These are phyloP conservation scores for Mongoloraphidia duomilia DNA, from an alignment of 2,888 invertebrate species.

Conservation along the genomic window DNA sequence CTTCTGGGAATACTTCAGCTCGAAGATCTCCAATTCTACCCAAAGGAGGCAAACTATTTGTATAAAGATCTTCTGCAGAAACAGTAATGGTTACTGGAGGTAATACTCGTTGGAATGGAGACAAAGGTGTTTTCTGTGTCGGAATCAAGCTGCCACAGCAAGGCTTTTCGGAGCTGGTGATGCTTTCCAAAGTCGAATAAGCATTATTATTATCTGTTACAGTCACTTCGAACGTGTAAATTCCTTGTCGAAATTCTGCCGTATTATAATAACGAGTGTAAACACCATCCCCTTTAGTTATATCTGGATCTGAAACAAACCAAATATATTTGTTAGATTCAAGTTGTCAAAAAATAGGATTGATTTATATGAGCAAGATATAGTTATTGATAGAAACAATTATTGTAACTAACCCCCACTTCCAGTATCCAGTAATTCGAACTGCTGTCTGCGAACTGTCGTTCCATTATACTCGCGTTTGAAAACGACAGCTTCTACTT, in stretches of 20 bases:
- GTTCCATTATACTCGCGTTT: slow-evolving; percentile 25
- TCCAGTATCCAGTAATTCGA: slow-evolving; percentile 41
- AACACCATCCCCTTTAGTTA: slow-evolving; percentile 46
- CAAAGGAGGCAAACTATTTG: slow-evolving; percentile 25
- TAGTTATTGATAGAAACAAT: background rate
- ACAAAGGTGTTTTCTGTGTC: slow-evolving; percentile 31
- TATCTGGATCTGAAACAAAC: slow-evolving; percentile 37
- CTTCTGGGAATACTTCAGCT: slow-evolving; percentile 30
- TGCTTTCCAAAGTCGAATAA: slow-evolving; percentile 30
- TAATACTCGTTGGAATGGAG: slow-evolving; percentile 36
- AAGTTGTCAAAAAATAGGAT: background rate
- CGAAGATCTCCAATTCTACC: slow-evolving; percentile 40
- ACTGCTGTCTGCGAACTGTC: slow-evolving; percentile 24
- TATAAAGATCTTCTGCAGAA: slow-evolving; percentile 25
- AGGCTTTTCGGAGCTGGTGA: slow-evolving; percentile 24
- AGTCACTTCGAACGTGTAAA: slow-evolving; percentile 35
- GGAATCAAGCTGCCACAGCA: slow-evolving; percentile 39
- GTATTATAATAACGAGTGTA: slow-evolving; percentile 46
- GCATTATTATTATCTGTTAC: slow-evolving; percentile 39
- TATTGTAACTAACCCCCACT: slow-evolving; percentile 29
- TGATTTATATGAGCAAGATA: background rate
- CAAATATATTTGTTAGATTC: slow-evolving; percentile 11
- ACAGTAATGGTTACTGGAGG: slow-evolving; percentile 33
- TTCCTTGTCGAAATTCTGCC: slow-evolving; percentile 29
- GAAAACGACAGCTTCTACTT: slow-evolving; percentile 37